Evolutionary conservation across 2,888 invertebrate genomes (phyloP).

Genomic region (Epicampocera succincta): DNA sequence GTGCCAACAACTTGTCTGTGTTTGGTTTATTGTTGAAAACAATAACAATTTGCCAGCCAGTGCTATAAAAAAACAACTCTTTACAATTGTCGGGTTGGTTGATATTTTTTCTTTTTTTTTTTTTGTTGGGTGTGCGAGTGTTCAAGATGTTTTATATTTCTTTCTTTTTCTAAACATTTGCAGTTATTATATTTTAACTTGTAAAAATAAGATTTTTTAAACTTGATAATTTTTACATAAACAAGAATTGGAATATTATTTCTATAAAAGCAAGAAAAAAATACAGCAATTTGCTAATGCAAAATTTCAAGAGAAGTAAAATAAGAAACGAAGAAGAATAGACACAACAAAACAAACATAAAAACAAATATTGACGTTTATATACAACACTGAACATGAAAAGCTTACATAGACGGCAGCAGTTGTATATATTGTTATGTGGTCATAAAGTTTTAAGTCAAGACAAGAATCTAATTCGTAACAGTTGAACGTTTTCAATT

Average conservation of each 20-base stretch:
- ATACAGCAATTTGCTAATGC: slow-evolving; percentile 13
- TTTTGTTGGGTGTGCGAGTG: slow-evolving; percentile 18
- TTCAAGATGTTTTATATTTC: slow-evolving; percentile 57
- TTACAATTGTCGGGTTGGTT: slow-evolving; percentile 29
- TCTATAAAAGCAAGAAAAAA: background rate
- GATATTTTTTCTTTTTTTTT: background rate
- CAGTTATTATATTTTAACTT: background rate
- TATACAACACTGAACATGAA: no score
- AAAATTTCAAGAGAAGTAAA: slow-evolving; percentile 28
- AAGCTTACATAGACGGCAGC: no score
- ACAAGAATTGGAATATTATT: slow-evolving; percentile 16
- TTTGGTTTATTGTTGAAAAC: slow-evolving; percentile 2
- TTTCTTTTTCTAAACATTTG: slow-evolving; percentile 65
- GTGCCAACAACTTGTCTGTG: slow-evolving; percentile 17
- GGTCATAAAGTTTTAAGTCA: no score
- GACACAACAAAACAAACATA: slow-evolving; percentile 22
- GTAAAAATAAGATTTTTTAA: background rate
- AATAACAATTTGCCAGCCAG: slow-evolving; percentile 43
- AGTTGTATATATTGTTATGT: no score
- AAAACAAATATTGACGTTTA: slow-evolving; percentile 28
- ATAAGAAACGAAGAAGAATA: background rate
- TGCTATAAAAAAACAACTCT: slow-evolving; percentile 16
- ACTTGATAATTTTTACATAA: slow-evolving; percentile 2
- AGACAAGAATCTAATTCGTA: no score
- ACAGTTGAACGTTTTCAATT: no score